These are phyloP conservation scores for Alces alces DNA, from an alignment of 2,113 vertebrate genomes.

Conservation along the genomic window DNA sequence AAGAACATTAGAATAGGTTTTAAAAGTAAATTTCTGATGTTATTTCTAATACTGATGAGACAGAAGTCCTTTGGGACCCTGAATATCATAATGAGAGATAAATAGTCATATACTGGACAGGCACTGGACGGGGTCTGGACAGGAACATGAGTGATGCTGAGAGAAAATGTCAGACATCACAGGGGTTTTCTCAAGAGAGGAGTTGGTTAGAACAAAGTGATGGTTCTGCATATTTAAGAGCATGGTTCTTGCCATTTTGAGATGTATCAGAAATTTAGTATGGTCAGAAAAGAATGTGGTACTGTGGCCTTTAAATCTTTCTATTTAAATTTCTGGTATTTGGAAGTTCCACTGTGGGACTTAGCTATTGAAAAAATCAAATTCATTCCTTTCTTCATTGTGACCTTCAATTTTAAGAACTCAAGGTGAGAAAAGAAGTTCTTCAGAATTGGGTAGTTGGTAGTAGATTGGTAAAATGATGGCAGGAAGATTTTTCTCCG, in stretches of 20 bases:
- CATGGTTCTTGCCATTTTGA: background rate
- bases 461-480: background rate
- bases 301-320: background rate
- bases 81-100: background rate
- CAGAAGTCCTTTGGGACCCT: background rate
- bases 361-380: background rate
- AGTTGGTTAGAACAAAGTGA: background rate
- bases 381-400: background rate
- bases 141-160: background rate
- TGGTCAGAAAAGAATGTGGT: background rate
- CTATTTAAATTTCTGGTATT: background rate
- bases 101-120: background rate
- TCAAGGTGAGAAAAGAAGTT: background rate
- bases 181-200: background rate
- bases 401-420: background rate
- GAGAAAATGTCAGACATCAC: background rate
- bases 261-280: background rate
- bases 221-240: background rate
- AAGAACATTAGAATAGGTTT: background rate
- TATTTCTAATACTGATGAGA: background rate
- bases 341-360: background rate
- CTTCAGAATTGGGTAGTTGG: background rate
- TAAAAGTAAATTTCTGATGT: background rate
- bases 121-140: background rate
- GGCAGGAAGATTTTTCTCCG: background rate